phyloP scores from a whole-genome alignment of 64 coral and sea anemone genomes.

The Pocillopora verrucosa region DNA sequence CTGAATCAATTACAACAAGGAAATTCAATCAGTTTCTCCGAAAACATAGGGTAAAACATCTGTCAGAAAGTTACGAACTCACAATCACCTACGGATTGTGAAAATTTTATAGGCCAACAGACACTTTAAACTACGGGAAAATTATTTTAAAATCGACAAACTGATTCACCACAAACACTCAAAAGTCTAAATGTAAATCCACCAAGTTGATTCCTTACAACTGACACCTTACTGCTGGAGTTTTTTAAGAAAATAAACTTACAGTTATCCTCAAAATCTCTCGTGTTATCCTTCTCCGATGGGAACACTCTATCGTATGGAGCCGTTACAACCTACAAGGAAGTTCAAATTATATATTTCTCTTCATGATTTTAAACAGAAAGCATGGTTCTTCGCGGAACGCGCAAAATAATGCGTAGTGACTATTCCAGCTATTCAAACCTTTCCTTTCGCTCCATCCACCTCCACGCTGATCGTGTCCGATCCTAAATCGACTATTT shows the following conservation, averaged over 20 bases:
- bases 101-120: background rate
- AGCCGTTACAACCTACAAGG: conserved; percentile 77
- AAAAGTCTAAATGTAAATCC: background rate
- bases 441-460: conserved; percentile 50
- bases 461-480: conserved; percentile 87
- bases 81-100: background rate
- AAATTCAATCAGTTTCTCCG: background rate
- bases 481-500: conserved; percentile 86
- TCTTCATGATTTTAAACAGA: background rate
- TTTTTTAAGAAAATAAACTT: conserved; percentile 38
- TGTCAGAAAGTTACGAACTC: background rate
- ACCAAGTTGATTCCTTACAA: background rate
- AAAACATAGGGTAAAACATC: background rate
- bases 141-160: background rate
- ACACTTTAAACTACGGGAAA: background rate
- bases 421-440: background rate
- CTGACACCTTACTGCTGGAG: background rate
- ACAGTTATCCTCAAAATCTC: conserved; percentile 99
- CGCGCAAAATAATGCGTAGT: background rate
- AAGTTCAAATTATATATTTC: background rate
- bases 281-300: conserved; percentile 85
- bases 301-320: conserved; percentile 89
- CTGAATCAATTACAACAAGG: background rate
- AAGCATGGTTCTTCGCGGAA: background rate
- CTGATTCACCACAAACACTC: background rate